Conservation (phyloP, 2,113 vertebrate species). For the Siniperca chuatsi region DNA sequence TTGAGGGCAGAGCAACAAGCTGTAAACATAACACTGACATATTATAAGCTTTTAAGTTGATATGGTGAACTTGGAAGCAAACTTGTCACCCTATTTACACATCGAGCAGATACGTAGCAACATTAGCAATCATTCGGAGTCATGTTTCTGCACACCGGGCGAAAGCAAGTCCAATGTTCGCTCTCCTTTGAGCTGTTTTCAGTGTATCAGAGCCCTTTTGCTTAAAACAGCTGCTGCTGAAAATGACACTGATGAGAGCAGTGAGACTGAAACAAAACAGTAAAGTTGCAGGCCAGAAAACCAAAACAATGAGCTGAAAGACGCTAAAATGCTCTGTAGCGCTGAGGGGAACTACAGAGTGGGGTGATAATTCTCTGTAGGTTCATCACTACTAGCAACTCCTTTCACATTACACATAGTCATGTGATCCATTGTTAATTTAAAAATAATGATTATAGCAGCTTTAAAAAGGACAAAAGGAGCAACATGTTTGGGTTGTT, state of each 20-base stretch:
- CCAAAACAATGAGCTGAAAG: not conserved
- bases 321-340: not conserved
- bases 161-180: not conserved
- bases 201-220: not conserved
- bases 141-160: not conserved
- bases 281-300: not conserved
- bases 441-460: slow-evolving; percentile 3
- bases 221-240: not conserved
- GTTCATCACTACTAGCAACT: not conserved
- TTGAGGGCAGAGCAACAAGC: too few relatives aligned
- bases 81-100: too few relatives aligned
- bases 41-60: too few relatives aligned
- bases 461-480: slow-evolving; percentile 22
- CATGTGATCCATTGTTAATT: not conserved
- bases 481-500: slow-evolving; percentile 1
- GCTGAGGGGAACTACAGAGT: not conserved
- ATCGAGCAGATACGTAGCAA: not conserved
- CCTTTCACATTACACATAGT: not conserved
- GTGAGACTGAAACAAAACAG: not conserved
- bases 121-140: not conserved
- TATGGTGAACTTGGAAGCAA: too few relatives aligned
- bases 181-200: not conserved
- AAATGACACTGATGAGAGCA: not conserved
- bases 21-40: too few relatives aligned
- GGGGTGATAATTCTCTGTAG: not conserved